These are phyloP conservation scores for Oryzias javanicus DNA, from an alignment of 2,113 vertebrate genomes.

Conservation along the genomic window DNA sequence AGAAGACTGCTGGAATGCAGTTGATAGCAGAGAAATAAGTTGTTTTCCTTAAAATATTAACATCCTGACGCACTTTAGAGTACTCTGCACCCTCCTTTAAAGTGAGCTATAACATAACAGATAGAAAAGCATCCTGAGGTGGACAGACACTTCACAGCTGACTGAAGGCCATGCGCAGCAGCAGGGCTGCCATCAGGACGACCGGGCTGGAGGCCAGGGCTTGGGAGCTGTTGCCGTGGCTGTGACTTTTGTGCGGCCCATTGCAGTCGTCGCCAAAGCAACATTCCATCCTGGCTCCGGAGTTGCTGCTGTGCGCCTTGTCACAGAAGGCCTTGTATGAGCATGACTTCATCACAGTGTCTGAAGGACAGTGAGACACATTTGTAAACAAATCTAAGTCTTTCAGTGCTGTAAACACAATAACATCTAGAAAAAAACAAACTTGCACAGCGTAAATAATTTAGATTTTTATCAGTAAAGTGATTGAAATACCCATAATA, in stretches of 20 bases:
- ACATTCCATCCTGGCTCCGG: conserved; percentile 78
- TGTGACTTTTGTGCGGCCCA: conserved; percentile 72
- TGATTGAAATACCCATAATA: too few species aligned
- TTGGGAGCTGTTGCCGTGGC: conserved; percentile 42
- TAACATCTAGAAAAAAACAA: conserved; percentile 16
- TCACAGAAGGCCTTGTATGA: conserved; percentile 86
- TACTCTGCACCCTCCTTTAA: conserved; percentile 1
- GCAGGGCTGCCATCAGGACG: conserved; percentile 64
- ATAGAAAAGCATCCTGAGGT: conserved; percentile 1
- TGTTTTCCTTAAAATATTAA: background rate
- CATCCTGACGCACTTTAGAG: background rate
- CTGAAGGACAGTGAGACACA: conserved; percentile 56
- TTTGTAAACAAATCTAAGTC: background rate
- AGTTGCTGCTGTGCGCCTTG: conserved; percentile 68
- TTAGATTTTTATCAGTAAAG: too few species aligned
- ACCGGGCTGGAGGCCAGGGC: conserved; percentile 35
- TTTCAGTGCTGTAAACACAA: too few species aligned
- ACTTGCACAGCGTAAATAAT: too few species aligned
- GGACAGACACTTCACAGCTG: conserved; percentile 55
- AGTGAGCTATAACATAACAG: conserved; percentile 6
- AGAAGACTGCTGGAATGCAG: conserved; percentile 14
- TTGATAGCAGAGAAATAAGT: background rate
- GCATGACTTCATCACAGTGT: conserved; percentile 84
- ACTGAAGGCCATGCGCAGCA: conserved; percentile 57
- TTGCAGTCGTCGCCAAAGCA: conserved; percentile 84